phyloP scores from a whole-genome alignment of 2,888 invertebrate genomes.

The Junonia oenone region DNA sequence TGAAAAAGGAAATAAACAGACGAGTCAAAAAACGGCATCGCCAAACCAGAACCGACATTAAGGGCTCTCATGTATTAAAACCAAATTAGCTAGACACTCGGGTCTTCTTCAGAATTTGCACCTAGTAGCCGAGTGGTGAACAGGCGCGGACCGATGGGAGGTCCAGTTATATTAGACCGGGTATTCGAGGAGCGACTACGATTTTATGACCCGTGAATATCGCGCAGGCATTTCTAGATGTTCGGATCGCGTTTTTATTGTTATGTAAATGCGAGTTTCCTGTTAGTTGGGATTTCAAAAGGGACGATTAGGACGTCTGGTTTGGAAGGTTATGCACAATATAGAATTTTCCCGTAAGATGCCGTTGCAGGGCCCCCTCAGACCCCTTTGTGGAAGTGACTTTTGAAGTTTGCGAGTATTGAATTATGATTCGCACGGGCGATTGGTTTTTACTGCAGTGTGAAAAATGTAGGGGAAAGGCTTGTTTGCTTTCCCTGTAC shows the following conservation, averaged over 20 bases:
- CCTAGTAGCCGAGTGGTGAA: constrained; percentile 43
- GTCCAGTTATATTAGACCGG: constrained; percentile 63
- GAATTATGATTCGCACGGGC: constrained; percentile 57
- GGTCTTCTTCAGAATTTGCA: constrained; percentile 37
- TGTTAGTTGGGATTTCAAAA: constrained; percentile 78
- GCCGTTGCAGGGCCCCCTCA: constrained; percentile 49
- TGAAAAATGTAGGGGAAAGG: constrained; percentile 17
- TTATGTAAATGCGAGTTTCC: constrained; percentile 78
- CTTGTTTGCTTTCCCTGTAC: background rate
- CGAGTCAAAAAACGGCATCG: constrained; percentile 53
- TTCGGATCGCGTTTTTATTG: constrained; percentile 79
- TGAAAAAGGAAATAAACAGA: constrained; percentile 33
- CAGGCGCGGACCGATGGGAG: constrained; percentile 42
- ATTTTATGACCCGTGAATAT: constrained; percentile 80
- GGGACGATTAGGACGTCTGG: constrained; percentile 78
- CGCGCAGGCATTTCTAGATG: constrained; percentile 77
- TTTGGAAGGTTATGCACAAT: constrained; percentile 75
- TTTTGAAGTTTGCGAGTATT: constrained; percentile 58
- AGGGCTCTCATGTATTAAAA: constrained; percentile 47
- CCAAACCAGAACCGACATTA: constrained; percentile 47
- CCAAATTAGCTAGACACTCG: constrained; percentile 57
- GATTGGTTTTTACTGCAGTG: constrained; percentile 50
- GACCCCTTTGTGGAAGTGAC: constrained; percentile 50
- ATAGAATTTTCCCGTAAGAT: constrained; percentile 59
- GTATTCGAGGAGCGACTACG: constrained; percentile 61